Percentiles rank a stretch among this genome's conserved stretches.
Evolutionary conservation across 2,888 invertebrate genomes (phyloP).

Genomic region (Epistrophe eligans): DNA sequence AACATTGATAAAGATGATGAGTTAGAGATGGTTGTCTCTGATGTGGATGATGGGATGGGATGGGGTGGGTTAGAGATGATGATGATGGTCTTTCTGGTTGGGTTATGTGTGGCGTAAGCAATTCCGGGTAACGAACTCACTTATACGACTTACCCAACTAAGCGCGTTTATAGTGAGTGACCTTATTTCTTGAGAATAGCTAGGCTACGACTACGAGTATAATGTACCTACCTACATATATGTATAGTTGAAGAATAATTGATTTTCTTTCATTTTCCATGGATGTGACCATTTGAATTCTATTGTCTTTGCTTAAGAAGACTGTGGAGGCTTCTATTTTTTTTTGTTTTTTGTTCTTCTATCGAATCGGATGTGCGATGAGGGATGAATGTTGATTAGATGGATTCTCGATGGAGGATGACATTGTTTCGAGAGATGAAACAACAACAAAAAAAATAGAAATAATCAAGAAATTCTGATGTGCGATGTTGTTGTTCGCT

Average conservation of each 20-base stretch:
- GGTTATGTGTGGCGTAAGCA: constrained; percentile 66
- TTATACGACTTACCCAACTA: constrained; percentile 8
- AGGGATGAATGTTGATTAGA: constrained; percentile 73
- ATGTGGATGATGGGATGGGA: neutral
- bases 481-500: constrained; percentile 28
- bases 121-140: constrained; percentile 65
- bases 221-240: too few species aligned
- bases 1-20: constrained; percentile 65
- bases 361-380: constrained; percentile 70
- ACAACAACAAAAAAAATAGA: neutral
- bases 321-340: neutral
- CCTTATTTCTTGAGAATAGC: constrained; percentile 66
- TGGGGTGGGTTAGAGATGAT: neutral
- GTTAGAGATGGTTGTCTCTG: constrained; percentile 50
- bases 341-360: neutral
- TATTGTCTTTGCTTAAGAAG: constrained; percentile 35
- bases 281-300: constrained; percentile 44
- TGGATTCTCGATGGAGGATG: constrained; percentile 32
- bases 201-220: neutral
- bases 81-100: neutral
- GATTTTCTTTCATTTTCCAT: constrained; percentile 55
- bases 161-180: constrained; percentile 52
- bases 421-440: constrained; percentile 7
- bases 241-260: constrained; percentile 60
- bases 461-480: constrained; percentile 8